These are phyloP conservation scores for Halcyon smyrnensis DNA, from an alignment of 2,797 vertebrate species.

Conservation along the genomic window DNA sequence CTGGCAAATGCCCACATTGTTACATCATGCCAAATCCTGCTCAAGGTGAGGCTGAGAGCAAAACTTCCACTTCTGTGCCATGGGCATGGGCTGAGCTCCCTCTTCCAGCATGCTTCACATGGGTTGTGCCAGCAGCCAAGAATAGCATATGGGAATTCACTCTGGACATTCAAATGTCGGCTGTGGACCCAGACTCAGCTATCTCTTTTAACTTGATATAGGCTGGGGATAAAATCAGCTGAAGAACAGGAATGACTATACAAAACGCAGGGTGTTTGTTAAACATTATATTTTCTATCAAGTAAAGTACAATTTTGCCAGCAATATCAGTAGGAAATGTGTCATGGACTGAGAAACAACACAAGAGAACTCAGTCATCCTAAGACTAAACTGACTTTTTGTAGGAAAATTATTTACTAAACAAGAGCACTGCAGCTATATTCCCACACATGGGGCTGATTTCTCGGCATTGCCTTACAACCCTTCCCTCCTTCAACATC, in stretches of 20 bases:
- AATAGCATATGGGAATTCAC: neutral
- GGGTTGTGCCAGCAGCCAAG: neutral
- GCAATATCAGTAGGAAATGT: neutral
- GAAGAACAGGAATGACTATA: neutral
- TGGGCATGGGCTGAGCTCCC: neutral
- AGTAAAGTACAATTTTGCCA: neutral
- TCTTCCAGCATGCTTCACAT: neutral
- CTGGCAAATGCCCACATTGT: neutral
- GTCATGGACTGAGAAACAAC: neutral
- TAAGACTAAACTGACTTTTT: slow-evolving; percentile 5
- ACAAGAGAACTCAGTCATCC: neutral
- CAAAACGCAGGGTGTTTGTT: neutral
- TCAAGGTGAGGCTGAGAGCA: neutral
- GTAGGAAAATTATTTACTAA: neutral
- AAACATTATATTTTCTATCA: neutral
- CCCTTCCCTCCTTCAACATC: neutral
- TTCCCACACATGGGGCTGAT: neutral
- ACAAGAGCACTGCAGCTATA: neutral
- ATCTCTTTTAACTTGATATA: neutral
- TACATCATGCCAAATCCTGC: neutral
- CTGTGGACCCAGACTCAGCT: neutral
- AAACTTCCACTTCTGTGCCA: neutral
- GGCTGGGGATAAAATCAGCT: neutral
- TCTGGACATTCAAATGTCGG: neutral
- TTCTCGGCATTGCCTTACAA: neutral